Evolutionary conservation across 2,888 invertebrate genomes (phyloP).

Genomic region (Conistra vaccinii): DNA sequence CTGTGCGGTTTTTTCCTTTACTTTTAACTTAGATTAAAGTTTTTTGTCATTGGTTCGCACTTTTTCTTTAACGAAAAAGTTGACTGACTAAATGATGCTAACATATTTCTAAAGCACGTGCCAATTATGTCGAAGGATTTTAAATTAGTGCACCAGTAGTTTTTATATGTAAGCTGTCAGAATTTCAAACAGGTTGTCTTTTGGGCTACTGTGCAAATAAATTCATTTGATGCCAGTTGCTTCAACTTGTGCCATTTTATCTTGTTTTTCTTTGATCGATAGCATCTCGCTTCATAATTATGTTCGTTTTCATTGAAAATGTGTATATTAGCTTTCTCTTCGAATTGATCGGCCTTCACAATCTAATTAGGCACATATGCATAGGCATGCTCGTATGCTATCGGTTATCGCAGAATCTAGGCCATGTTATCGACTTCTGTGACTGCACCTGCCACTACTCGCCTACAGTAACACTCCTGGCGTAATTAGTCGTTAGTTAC

Average conservation of each 20-base stretch:
- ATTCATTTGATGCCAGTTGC: constrained; percentile 31
- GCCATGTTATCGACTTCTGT: constrained; percentile 75
- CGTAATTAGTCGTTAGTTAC: constrained; percentile 68
- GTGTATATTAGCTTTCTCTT: constrained; percentile 21
- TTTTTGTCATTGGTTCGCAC: constrained; percentile 41
- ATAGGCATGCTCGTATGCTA: constrained; percentile 41
- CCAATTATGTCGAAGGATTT: constrained; percentile 50
- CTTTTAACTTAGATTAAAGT: constrained; percentile 34
- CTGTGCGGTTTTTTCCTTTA: constrained; percentile 51
- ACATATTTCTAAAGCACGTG: constrained; percentile 53
- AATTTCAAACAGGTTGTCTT: constrained; percentile 39
- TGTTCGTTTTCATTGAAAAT: constrained; percentile 11
- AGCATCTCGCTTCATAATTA: constrained; percentile 2
- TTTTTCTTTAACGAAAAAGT: constrained; percentile 52
- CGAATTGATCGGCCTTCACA: constrained; percentile 48
- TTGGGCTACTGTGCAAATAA: constrained; percentile 43
- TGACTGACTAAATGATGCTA: constrained; percentile 49
- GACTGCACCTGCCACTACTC: constrained; percentile 68
- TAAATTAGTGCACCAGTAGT: constrained; percentile 50
- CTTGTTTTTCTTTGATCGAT: constrained; percentile 16
- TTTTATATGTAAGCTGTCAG: constrained; percentile 48
- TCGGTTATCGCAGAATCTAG: constrained; percentile 73
- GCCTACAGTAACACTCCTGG: constrained; percentile 50
- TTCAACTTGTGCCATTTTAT: constrained; percentile 13
- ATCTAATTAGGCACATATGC: constrained; percentile 33